A percentile compares a stretch with the other conserved stretches of the same genome.
These are phyloP conservation scores for Serinus canaria DNA, from an alignment of 2,113 vertebrate genomes.

Conservation along the genomic window DNA sequence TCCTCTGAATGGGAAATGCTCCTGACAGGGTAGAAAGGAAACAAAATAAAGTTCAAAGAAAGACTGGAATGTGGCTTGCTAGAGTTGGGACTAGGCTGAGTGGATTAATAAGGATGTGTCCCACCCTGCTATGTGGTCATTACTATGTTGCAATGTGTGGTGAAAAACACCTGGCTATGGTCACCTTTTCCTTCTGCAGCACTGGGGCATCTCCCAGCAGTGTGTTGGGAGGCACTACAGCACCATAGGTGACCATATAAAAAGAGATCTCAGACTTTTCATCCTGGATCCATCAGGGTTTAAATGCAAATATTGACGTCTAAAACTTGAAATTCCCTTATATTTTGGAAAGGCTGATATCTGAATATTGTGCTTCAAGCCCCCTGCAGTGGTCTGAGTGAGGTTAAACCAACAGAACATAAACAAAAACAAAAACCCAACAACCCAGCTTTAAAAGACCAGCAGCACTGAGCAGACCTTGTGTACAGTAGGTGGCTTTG, in stretches of 20 bases:
- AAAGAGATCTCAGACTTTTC: background rate
- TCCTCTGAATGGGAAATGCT: background rate
- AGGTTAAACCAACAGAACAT: background rate
- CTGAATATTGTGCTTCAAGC: background rate
- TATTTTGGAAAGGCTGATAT: background rate
- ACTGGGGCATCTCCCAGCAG: background rate
- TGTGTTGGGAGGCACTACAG: background rate
- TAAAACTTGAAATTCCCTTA: background rate
- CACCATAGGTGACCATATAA: too few species aligned
- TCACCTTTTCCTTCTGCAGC: background rate
- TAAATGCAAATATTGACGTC: background rate
- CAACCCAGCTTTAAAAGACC: background rate
- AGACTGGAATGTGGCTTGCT: background rate
- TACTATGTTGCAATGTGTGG: background rate
- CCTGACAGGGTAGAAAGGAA: background rate
- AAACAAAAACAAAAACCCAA: too few species aligned
- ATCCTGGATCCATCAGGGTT: background rate
- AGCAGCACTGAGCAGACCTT: background rate
- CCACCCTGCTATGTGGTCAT: background rate
- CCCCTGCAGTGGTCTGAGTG: background rate
- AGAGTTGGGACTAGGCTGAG: background rate
- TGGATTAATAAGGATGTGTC: background rate
- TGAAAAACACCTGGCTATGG: background rate
- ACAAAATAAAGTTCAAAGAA: conserved; percentile 6
- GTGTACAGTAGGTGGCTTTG: background rate